A percentile compares a stretch with the other conserved stretches of the same genome.
Evolutionary conservation across 2,797 vertebrate genomes (phyloP).

Genomic region (Pipistrellus pygmaeus): DNA sequence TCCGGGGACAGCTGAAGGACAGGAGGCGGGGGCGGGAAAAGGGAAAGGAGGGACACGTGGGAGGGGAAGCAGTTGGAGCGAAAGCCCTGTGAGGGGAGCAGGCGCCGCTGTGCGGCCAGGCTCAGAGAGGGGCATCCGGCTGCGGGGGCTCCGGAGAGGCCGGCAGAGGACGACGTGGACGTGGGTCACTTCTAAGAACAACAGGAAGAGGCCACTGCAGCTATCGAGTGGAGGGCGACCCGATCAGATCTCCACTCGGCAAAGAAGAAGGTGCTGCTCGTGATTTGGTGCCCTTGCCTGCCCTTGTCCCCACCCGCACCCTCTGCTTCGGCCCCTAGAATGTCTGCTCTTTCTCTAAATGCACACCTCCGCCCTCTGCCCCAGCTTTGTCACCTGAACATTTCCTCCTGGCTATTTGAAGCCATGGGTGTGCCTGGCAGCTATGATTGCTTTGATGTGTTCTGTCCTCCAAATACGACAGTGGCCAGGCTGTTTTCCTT

Average conservation of each 20-base stretch:
- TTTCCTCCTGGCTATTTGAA: not conserved
- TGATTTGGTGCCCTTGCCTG: not conserved
- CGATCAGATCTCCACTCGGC: not conserved
- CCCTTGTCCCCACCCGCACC: not conserved
- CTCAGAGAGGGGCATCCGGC: not conserved
- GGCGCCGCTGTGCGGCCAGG: not conserved
- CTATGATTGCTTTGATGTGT: not conserved
- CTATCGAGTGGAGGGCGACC: not conserved
- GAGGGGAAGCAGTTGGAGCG: not conserved
- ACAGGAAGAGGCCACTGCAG: not conserved
- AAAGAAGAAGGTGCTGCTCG: not conserved
- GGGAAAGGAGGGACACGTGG: rapidly evolving
- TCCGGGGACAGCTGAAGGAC: not conserved
- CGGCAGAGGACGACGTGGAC: not conserved
- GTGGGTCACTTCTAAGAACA: not conserved
- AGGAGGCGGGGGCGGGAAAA: not conserved
- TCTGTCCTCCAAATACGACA: not conserved
- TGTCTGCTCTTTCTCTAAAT: not conserved
- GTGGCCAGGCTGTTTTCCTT: not conserved
- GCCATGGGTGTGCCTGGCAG: not conserved
- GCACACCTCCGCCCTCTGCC: not conserved
- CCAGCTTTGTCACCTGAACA: not conserved
- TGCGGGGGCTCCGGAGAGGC: not conserved
- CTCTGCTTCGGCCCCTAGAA: not conserved
- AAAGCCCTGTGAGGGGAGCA: not conserved